Conservation (phyloP, 2,113 vertebrate species). For the Baryphthengus martii region DNA sequence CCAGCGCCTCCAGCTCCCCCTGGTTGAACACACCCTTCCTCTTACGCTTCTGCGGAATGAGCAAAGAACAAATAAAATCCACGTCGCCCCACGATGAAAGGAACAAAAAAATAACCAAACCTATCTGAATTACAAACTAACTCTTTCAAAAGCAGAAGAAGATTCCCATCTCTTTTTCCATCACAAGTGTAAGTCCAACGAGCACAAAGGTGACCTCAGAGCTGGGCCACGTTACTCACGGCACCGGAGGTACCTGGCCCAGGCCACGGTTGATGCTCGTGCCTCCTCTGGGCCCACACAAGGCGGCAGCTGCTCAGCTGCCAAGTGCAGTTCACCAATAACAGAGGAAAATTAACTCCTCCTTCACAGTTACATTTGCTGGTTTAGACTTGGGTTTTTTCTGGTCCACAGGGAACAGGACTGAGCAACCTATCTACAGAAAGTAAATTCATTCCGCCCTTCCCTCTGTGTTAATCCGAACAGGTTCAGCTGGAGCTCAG, state of each 20-base stretch:
- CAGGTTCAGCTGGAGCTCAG: not conserved
- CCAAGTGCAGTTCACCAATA: not conserved
- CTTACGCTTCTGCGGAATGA: slow-evolving; percentile 81
- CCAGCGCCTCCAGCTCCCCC: slow-evolving; percentile 85
- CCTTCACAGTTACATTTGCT: not conserved
- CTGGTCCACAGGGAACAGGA: not conserved
- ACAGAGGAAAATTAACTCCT: not conserved
- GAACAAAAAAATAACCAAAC: not conserved
- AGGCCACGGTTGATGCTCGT: not conserved
- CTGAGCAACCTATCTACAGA: not conserved
- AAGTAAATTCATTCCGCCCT: not conserved
- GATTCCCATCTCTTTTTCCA: not conserved
- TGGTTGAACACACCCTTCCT: slow-evolving; percentile 83
- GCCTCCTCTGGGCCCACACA: not conserved
- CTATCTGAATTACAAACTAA: not conserved
- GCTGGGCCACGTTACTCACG: not conserved
- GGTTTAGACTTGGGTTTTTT: not conserved
- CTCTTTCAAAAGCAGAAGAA: not conserved
- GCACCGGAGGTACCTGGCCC: not conserved
- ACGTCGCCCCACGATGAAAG: not conserved
- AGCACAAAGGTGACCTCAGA: not conserved
- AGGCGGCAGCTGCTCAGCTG: not conserved
- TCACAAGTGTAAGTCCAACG: not conserved
- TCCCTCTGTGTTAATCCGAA: not conserved
- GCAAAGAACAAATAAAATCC: not conserved